phyloP scores from a whole-genome alignment of 2,113 vertebrate genomes.

The Corydoras maculifer region DNA sequence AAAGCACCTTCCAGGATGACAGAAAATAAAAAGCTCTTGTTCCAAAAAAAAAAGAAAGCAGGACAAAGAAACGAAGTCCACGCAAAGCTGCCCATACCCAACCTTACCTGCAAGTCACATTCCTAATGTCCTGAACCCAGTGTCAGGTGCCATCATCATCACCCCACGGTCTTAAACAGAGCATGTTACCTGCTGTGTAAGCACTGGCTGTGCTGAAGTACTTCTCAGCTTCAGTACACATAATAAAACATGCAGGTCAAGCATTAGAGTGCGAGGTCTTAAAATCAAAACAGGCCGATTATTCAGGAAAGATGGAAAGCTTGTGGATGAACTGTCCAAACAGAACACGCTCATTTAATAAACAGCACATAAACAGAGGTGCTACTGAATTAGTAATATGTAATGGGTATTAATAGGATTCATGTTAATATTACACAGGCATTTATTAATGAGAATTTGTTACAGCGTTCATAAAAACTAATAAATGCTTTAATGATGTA shows the following conservation, averaged over 20 bases:
- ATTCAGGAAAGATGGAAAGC: not conserved
- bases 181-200: constrained; percentile 41
- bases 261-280: constrained; percentile 48
- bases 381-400: too few species aligned
- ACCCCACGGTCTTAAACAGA: constrained; percentile 63
- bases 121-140: constrained; percentile 26
- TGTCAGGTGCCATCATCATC: constrained; percentile 35
- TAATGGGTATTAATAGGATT: too few species aligned
- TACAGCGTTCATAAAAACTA: too few species aligned
- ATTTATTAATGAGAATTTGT: too few species aligned
- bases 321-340: not conserved
- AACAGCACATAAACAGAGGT: too few species aligned
- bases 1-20: too few species aligned
- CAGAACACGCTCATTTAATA: too few species aligned
- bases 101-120: constrained; percentile 49
- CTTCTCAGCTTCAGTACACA: not conserved
- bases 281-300: constrained; percentile 47
- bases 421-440: too few species aligned
- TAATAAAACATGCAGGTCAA: constrained; percentile 17
- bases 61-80: constrained; percentile 2
- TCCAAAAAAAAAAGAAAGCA: constrained; percentile 15
- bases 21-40: too few species aligned
- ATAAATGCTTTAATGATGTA: too few species aligned
- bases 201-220: constrained; percentile 39
- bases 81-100: constrained; percentile 17